Percentiles rank a stretch among this genome's conserved stretches.
phyloP scores from a whole-genome alignment of 2,888 invertebrate species.

The Rhagonycha fulva region DNA sequence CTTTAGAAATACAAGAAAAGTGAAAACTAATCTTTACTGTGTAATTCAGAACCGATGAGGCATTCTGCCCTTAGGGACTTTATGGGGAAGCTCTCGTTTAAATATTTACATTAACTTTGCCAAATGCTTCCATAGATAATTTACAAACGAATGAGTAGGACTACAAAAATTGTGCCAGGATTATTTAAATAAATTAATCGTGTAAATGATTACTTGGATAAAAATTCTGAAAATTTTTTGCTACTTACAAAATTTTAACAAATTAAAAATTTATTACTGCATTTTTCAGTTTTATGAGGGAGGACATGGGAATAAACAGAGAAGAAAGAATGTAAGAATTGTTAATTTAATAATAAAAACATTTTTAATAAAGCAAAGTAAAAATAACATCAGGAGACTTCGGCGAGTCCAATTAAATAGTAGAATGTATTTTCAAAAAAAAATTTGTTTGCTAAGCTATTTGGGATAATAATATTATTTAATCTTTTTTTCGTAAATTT shows the following conservation, averaged over 20 bases:
- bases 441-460: too few relatives aligned
- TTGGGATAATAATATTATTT: too few relatives aligned
- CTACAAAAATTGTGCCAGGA: background rate
- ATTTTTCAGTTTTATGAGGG: background rate
- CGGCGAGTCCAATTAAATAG: background rate
- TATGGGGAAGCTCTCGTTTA: background rate
- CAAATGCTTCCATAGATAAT: background rate
- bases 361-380: background rate
- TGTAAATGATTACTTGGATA: background rate
- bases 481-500: too few relatives aligned
- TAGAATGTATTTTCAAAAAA: too few relatives aligned
- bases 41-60: background rate
- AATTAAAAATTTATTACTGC: background rate
- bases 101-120: background rate
- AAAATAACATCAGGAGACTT: background rate
- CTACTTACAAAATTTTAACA: background rate
- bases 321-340: background rate
- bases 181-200: background rate
- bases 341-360: background rate
- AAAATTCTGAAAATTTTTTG: background rate
- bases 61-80: background rate
- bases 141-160: background rate
- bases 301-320: background rate
- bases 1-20: background rate
- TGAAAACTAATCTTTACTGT: background rate